These are phyloP conservation scores for Dynastes tityus DNA, from an alignment of 2,888 invertebrate species.

Conservation along the genomic window DNA sequence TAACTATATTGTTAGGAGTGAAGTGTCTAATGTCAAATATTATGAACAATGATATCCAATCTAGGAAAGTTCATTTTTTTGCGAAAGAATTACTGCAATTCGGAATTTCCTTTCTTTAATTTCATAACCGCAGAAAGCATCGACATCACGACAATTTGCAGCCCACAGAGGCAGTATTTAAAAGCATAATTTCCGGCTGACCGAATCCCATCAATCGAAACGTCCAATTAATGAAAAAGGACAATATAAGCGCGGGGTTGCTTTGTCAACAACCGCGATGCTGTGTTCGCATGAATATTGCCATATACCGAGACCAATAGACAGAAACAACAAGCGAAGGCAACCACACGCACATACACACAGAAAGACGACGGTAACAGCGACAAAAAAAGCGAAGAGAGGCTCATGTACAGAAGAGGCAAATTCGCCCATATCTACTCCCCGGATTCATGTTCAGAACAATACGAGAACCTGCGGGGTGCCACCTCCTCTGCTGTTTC, in stretches of 20 bases:
- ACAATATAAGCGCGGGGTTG: conserved; percentile 58
- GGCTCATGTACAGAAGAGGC: conserved; percentile 37
- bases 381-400: conserved; percentile 32
- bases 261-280: conserved; percentile 61
- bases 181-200: conserved; percentile 59
- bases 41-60: too few species aligned
- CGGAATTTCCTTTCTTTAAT: not conserved
- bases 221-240: conserved; percentile 59
- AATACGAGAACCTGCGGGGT: conserved; percentile 56
- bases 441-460: conserved; percentile 57
- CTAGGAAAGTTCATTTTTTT: too few species aligned
- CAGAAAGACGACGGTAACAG: conserved; percentile 32
- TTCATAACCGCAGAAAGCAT: not conserved
- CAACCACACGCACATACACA: conserved; percentile 54
- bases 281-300: conserved; percentile 16
- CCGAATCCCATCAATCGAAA: conserved; percentile 63
- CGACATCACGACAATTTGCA: conserved; percentile 19
- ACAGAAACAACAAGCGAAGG: conserved; percentile 53
- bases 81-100: too few species aligned
- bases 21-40: too few species aligned
- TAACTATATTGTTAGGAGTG: too few species aligned
- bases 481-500: conserved; percentile 57
- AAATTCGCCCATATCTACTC: conserved; percentile 32
- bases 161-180: conserved; percentile 4
- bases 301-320: conserved; percentile 18